Evolutionary conservation across 2,113 vertebrate genomes (phyloP).

Genomic region (Acanthisitta chloris): DNA sequence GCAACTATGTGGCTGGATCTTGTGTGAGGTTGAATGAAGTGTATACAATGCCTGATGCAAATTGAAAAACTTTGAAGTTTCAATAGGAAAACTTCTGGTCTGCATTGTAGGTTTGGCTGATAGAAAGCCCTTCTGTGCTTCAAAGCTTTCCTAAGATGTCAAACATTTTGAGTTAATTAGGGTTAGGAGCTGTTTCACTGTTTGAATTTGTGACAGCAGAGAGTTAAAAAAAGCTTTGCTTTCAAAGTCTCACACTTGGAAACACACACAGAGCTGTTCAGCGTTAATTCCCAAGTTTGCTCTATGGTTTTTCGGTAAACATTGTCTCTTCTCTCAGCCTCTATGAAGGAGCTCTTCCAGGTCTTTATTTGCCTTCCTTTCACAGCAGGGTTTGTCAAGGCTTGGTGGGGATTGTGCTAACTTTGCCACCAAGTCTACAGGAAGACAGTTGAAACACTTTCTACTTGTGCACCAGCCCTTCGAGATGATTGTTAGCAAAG

Average conservation of each 20-base stretch:
- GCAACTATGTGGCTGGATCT: background rate
- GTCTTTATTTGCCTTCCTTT: conserved; percentile 32
- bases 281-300: conserved; percentile 23
- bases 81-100: background rate
- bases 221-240: conserved; percentile 54
- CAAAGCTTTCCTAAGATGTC: conserved; percentile 2
- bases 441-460: background rate
- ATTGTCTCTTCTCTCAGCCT: background rate
- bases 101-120: background rate
- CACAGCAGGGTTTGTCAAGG: conserved; percentile 19
- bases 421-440: background rate
- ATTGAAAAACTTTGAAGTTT: background rate
- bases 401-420: background rate
- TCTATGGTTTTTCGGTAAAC: conserved; percentile 1
- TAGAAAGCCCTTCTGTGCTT: background rate
- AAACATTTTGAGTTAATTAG: conserved; percentile 55
- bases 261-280: conserved; percentile 2
- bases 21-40: background rate
- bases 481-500: background rate
- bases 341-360: background rate
- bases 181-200: conserved; percentile 7
- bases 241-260: conserved; percentile 3
- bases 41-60: background rate
- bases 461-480: background rate
- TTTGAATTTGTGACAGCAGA: conserved; percentile 11